A percentile compares a stretch with the other conserved stretches of the same genome.
Conservation (phyloP, 2,113 vertebrate species). For the Neodontobutis hainanensis region DNA sequence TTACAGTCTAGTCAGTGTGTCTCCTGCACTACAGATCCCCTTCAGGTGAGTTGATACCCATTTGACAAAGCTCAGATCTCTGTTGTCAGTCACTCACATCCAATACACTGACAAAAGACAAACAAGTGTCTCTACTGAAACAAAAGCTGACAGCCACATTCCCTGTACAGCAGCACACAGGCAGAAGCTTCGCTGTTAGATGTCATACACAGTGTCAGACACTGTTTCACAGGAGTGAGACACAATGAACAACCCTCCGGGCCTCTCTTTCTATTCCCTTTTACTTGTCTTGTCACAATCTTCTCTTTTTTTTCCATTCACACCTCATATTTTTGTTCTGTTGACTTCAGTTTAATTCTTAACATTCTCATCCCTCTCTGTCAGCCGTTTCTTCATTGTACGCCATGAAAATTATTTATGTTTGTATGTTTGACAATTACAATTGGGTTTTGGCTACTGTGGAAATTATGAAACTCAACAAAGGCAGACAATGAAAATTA, state of each 20-base stretch:
- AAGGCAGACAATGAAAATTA: constrained; percentile 26
- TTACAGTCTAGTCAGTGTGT: neutral
- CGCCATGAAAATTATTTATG: constrained; percentile 12
- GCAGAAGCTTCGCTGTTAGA: constrained; percentile 64
- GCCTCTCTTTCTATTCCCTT: constrained; percentile 41
- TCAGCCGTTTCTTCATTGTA: constrained; percentile 28
- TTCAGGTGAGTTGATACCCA: constrained; percentile 17
- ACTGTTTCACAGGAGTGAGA: constrained; percentile 51
- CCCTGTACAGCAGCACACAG: constrained; percentile 49
- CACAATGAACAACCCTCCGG: constrained; percentile 57
- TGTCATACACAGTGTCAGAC: constrained; percentile 67
- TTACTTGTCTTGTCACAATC: constrained; percentile 29
- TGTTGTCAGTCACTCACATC: constrained; percentile 63
- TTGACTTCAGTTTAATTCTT: constrained; percentile 26
- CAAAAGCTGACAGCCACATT: constrained; percentile 58
- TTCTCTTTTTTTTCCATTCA: constrained; percentile 28
- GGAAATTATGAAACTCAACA: constrained; percentile 47
- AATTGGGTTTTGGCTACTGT: constrained; percentile 23
- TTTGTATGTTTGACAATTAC: constrained; percentile 35
- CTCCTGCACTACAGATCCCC: constrained; percentile 11
- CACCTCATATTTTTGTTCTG: neutral
- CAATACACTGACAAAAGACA: constrained; percentile 60
- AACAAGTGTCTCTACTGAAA: constrained; percentile 60
- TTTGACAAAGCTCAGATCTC: constrained; percentile 40
- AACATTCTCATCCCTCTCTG: constrained; percentile 30